Conservation (phyloP, 2,888 invertebrate genomes). For the Dolichomitus sp. region DNA sequence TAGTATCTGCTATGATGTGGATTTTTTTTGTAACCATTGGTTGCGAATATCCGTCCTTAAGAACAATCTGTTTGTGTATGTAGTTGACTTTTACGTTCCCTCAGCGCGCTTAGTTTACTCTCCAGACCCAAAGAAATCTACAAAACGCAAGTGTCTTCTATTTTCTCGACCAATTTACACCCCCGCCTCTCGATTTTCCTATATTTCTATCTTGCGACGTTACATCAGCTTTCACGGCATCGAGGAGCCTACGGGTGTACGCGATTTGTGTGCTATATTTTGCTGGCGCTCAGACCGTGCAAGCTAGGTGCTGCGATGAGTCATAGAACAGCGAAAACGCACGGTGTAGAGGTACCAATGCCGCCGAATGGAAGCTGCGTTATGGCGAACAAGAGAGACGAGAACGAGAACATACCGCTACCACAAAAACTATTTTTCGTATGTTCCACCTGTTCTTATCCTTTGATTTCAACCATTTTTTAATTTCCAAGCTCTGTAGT, state of each 20-base stretch:
- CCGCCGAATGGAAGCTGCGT: background rate
- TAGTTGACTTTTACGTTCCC: background rate
- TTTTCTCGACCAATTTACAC: slow-evolving; percentile 40
- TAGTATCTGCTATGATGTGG: background rate
- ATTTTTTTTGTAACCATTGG: background rate
- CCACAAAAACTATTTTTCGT: slow-evolving; percentile 10
- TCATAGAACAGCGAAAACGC: slow-evolving; percentile 32
- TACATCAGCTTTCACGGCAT: slow-evolving; percentile 53
- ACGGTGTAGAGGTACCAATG: background rate
- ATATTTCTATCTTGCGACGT: slow-evolving; percentile 33
- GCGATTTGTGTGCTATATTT: slow-evolving; percentile 21
- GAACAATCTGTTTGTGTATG: background rate
- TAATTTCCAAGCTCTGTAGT: background rate
- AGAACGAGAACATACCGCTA: slow-evolving; percentile 2
- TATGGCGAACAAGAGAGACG: slow-evolving; percentile 11
- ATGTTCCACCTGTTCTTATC: background rate
- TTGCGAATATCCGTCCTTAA: background rate
- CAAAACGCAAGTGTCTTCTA: slow-evolving; percentile 30
- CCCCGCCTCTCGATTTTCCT: slow-evolving; percentile 23
- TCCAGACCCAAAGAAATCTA: slow-evolving; percentile 8
- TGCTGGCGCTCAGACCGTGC: background rate
- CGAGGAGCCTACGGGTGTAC: background rate
- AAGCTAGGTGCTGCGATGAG: slow-evolving; percentile 33
- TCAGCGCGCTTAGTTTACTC: background rate
- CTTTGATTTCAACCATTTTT: background rate